Evolutionary conservation across 2,113 vertebrate species (phyloP).

Genomic region (Etheostoma cragini): DNA sequence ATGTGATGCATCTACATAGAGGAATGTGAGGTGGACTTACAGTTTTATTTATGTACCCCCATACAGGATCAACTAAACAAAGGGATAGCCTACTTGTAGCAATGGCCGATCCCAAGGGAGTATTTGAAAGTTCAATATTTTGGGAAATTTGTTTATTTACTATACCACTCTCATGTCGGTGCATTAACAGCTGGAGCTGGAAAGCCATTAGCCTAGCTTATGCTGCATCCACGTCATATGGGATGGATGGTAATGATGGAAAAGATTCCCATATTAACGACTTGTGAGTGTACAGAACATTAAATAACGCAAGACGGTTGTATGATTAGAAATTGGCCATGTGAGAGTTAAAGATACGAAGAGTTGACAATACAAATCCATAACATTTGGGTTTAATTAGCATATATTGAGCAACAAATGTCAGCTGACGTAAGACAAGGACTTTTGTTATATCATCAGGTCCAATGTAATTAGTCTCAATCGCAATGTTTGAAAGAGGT

Average conservation of each 20-base stretch:
- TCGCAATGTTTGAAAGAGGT: too few relatives aligned
- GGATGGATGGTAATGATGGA: neutral
- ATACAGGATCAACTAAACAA: neutral
- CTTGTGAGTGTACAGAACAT: too few relatives aligned
- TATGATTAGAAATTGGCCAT: neutral
- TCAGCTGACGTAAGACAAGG: too few relatives aligned
- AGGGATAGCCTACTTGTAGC: neutral
- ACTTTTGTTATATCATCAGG: too few relatives aligned
- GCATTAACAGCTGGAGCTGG: neutral
- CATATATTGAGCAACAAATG: too few relatives aligned
- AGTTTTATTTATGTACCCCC: neutral
- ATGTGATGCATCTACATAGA: neutral
- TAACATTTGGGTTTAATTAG: too few relatives aligned
- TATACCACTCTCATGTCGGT: neutral
- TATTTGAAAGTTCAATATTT: neutral
- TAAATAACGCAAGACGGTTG: neutral
- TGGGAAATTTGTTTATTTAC: neutral
- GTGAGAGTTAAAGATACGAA: constrained; percentile 7
- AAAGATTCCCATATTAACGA: neutral
- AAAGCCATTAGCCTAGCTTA: constrained; percentile 17
- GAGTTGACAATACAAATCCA: neutral
- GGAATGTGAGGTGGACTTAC: neutral
- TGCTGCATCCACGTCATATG: constrained; percentile 10
- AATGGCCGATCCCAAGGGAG: neutral
- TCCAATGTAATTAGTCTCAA: too few relatives aligned